These are phyloP conservation scores for Zeuzera pyrina DNA, from an alignment of 2,888 invertebrate species.

Conservation along the genomic window DNA sequence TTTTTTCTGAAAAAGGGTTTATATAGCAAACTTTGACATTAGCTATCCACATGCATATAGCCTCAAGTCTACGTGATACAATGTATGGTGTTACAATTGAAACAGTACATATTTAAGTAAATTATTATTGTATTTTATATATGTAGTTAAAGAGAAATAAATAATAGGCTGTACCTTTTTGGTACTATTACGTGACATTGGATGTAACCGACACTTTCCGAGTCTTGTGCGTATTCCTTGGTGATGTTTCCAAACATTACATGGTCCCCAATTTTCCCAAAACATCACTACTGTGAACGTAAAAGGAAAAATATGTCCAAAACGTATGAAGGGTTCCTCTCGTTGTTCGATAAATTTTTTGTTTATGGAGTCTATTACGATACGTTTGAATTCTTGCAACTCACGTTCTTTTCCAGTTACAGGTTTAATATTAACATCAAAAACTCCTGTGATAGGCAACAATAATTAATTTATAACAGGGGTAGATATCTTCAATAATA, in stretches of 20 bases:
- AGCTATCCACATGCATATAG: too few species aligned
- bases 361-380: slow-evolving; percentile 55
- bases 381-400: slow-evolving; percentile 63
- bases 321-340: slow-evolving; percentile 39
- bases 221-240: slow-evolving; percentile 44
- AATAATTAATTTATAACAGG: too few species aligned
- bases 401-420: slow-evolving; percentile 54
- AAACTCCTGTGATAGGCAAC: too few species aligned
- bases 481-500: neutral
- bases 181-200: slow-evolving; percentile 1
- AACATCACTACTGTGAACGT: slow-evolving; percentile 56
- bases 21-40: too few species aligned
- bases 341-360: slow-evolving; percentile 46
- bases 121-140: too few species aligned
- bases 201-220: slow-evolving; percentile 65
- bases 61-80: too few species aligned
- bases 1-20: too few species aligned
- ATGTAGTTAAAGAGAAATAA: neutral
- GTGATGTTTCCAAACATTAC: slow-evolving; percentile 53
- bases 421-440: slow-evolving; percentile 10
- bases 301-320: slow-evolving; percentile 46
- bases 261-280: slow-evolving; percentile 70
- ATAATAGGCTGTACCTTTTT: neutral
- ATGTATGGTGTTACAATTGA: too few species aligned
- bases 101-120: too few species aligned